Evolutionary conservation across 2,113 vertebrate species (phyloP).

Genomic region (Leptobrachium ailaonicum): DNA sequence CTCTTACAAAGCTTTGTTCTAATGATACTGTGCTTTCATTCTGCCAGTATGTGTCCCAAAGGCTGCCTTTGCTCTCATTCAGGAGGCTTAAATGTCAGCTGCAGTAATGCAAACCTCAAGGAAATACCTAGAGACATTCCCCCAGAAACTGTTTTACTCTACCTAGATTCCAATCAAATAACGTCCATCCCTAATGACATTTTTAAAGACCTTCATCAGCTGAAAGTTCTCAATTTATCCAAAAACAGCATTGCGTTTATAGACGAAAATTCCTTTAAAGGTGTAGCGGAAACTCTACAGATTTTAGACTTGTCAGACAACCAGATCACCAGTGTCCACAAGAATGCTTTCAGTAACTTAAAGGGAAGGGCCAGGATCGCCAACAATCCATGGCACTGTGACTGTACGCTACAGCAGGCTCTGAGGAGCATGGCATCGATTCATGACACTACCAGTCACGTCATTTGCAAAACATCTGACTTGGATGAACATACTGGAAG

Average conservation of each 20-base stretch:
- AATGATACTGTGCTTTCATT: constrained; percentile 97
- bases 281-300: constrained; percentile 89
- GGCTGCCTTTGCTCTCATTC: constrained; percentile 89
- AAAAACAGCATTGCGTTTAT: constrained; percentile 93
- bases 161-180: constrained; percentile 96
- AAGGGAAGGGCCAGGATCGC: constrained; percentile 90
- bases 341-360: constrained; percentile 89
- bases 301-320: constrained; percentile 95
- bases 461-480: constrained; percentile 92
- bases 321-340: constrained; percentile 91
- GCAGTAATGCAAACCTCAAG: constrained; percentile 94
- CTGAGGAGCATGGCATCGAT: constrained; percentile 93
- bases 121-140: constrained; percentile 95
- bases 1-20: constrained; percentile 97
- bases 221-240: constrained; percentile 95
- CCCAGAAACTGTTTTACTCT: constrained; percentile 85
- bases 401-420: constrained; percentile 95
- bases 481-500: constrained; percentile 84
- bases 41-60: constrained; percentile 97
- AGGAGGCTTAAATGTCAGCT: constrained; percentile 90
- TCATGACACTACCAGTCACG: constrained; percentile 84
- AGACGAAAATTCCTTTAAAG: constrained; percentile 90
- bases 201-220: constrained; percentile 88
- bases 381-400: constrained; percentile 97
- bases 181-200: constrained; percentile 89